Evolutionary conservation across 2,797 vertebrate genomes (phyloP).

Genomic region (Pipistrellus pipistrellus): DNA sequence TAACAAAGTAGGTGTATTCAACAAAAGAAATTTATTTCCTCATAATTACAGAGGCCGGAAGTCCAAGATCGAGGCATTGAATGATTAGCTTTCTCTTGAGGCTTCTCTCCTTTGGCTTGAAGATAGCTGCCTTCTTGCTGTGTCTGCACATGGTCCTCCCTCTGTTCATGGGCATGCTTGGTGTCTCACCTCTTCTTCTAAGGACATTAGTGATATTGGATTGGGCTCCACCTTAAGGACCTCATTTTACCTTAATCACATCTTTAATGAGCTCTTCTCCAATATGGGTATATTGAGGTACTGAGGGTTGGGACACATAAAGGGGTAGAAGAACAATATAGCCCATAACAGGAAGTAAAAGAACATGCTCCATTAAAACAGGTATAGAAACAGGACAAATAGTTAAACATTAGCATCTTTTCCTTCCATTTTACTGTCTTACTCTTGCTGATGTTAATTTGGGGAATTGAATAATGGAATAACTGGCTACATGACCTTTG

Average conservation of each 20-base stretch:
- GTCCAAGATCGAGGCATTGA: neutral
- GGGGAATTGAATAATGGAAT: neutral
- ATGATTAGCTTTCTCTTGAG: neutral
- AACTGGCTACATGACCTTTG: neutral
- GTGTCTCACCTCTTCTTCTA: neutral
- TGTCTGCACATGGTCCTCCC: neutral
- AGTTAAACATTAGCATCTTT: neutral
- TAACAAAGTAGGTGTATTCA: neutral
- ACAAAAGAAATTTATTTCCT: neutral
- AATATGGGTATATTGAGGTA: neutral
- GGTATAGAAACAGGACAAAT: neutral
- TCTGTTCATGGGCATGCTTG: neutral
- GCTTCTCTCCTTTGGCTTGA: neutral
- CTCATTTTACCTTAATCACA: neutral
- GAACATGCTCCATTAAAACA: neutral
- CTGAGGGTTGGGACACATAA: neutral
- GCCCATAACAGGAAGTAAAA: rapidly evolving
- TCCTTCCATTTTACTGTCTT: neutral
- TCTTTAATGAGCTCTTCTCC: neutral
- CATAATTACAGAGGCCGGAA: neutral
- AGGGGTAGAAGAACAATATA: neutral
- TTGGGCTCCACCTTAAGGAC: neutral
- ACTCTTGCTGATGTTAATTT: neutral
- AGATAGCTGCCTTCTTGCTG: neutral
- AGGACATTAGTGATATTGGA: neutral